Percentiles rank a stretch among this genome's conserved stretches.
phyloP scores from a whole-genome alignment of 2,797 vertebrate species.

The Sebastes diaconus region DNA sequence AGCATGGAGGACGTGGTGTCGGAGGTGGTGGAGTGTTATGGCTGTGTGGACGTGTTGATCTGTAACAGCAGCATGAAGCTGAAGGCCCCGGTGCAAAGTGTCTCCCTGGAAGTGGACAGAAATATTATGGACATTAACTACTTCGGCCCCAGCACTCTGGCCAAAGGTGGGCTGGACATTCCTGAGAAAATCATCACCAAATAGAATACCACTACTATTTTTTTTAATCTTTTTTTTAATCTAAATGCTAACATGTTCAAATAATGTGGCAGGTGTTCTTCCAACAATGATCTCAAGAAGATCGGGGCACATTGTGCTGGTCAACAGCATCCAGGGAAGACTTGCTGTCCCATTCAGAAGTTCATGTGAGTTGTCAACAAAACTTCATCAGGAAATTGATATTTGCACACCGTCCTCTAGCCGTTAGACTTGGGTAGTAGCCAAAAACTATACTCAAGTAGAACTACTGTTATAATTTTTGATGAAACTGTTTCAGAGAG shows the following conservation, averaged over 20 bases:
- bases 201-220: not conserved
- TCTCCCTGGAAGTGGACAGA: constrained; percentile 93
- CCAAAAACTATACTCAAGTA: not conserved
- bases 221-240: not conserved
- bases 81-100: constrained; percentile 89
- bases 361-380: constrained; percentile 87
- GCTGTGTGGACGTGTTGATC: constrained; percentile 92
- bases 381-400: not conserved
- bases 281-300: constrained; percentile 93
- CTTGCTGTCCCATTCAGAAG: constrained; percentile 93
- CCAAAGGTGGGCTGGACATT: constrained; percentile 85
- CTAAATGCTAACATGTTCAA: not conserved
- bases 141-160: constrained; percentile 92
- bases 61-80: constrained; percentile 94
- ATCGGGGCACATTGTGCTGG: constrained; percentile 90
- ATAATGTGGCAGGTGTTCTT: constrained; percentile 85
- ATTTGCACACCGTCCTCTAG: not conserved
- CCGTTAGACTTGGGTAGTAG: not conserved
- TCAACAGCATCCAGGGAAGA: constrained; percentile 94
- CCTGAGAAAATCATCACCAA: not conserved
- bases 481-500: not conserved
- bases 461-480: not conserved
- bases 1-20: constrained; percentile 87
- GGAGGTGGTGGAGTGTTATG: constrained; percentile 91
- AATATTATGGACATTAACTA: constrained; percentile 97